Evolutionary conservation across 2,113 vertebrate genomes (phyloP).

Genomic region (Melanocharis versteri): DNA sequence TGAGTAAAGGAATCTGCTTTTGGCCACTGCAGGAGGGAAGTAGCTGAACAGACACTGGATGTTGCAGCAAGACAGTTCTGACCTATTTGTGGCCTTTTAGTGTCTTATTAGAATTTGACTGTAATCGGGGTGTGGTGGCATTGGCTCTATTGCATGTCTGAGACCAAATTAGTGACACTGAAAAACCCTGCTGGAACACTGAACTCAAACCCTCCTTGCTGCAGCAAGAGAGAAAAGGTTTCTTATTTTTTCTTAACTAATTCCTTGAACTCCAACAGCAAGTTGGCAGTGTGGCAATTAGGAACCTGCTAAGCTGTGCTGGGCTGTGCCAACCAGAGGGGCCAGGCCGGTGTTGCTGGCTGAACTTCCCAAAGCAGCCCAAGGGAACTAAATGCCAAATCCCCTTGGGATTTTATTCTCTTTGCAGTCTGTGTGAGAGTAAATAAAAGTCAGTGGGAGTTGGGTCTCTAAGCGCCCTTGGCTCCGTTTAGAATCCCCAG

Average conservation of each 20-base stretch:
- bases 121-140: neutral
- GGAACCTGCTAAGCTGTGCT: neutral
- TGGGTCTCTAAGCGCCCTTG: neutral
- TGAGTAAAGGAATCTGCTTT: conserved; percentile 5
- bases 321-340: neutral
- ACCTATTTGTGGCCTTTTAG: neutral
- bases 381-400: neutral
- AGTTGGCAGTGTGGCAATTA: neutral
- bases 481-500: neutral
- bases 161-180: neutral
- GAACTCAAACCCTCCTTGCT: neutral
- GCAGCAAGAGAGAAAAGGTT: neutral
- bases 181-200: neutral
- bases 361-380: neutral
- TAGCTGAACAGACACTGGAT: neutral
- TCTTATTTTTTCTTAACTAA: neutral
- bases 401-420: neutral
- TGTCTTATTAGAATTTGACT: neutral
- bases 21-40: neutral
- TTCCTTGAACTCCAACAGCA: neutral
- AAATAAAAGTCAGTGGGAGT: neutral
- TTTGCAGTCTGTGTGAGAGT: neutral
- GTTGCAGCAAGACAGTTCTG: neutral
- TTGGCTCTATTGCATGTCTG: fast-evolving
- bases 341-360: neutral